Evolutionary conservation across 2,888 invertebrate species (phyloP).

Genomic region (Thysanoteuthis rhombus): DNA sequence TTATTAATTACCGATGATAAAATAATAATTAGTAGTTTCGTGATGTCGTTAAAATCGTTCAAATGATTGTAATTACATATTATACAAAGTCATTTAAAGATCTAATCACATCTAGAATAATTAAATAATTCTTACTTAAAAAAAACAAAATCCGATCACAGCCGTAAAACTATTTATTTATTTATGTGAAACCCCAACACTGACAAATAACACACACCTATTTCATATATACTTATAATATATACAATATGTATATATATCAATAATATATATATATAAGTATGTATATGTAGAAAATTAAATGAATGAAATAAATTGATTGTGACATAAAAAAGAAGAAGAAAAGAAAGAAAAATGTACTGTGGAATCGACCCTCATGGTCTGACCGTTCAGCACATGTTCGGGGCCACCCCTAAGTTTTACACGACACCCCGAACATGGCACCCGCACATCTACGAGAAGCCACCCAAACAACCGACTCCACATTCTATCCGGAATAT

Average conservation of each 20-base stretch:
- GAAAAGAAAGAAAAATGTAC: not conserved
- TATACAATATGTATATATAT: not conserved
- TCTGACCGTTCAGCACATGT: not conserved
- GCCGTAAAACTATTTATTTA: too few relatives aligned
- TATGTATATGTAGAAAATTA: not conserved
- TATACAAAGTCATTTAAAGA: too few relatives aligned
- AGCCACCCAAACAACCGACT: constrained; percentile 83
- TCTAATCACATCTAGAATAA: too few relatives aligned
- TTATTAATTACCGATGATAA: too few relatives aligned
- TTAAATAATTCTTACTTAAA: too few relatives aligned
- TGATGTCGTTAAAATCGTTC: too few relatives aligned
- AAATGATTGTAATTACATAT: too few relatives aligned
- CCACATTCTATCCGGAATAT: constrained; percentile 90
- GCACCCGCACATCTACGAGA: constrained; percentile 90
- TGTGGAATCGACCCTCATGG: not conserved
- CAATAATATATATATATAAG: not conserved
- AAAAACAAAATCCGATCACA: too few relatives aligned
- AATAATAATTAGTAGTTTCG: too few relatives aligned
- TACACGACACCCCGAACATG: constrained; percentile 72
- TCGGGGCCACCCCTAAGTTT: constrained; percentile 35
- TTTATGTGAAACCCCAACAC: not conserved
- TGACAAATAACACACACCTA: not conserved
- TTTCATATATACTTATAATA: not conserved
- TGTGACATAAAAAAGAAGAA: not conserved
- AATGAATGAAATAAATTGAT: not conserved